phyloP scores from a whole-genome alignment of 2,888 invertebrate species.

The Adelognathus sp. region DNA sequence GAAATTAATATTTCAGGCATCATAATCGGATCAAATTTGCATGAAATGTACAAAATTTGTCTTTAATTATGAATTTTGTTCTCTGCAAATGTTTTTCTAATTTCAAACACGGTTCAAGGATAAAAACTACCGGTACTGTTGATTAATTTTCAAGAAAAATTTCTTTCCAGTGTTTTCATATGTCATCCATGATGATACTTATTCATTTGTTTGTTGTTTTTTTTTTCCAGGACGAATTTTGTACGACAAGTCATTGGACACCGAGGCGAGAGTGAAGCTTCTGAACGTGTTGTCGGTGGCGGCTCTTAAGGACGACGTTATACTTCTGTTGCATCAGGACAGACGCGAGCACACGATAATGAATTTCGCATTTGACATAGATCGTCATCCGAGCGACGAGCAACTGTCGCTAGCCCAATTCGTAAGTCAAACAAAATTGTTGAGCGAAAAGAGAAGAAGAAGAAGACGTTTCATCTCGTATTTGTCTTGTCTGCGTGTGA shows the following conservation, averaged over 20 bases:
- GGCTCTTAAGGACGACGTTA: constrained; percentile 94
- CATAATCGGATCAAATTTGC: too few relatives aligned
- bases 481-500: background rate
- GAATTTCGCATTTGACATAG: constrained; percentile 92
- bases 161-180: too few relatives aligned
- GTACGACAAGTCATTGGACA: constrained; percentile 84
- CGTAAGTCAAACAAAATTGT: constrained; percentile 83
- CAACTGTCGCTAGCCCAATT: constrained; percentile 91
- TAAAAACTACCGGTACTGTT: too few relatives aligned
- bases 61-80: too few relatives aligned
- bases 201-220: constrained; percentile 2
- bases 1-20: too few relatives aligned
- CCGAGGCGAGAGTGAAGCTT: constrained; percentile 85
- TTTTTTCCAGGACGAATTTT: constrained; percentile 83
- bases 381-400: constrained; percentile 88
- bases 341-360: constrained; percentile 93
- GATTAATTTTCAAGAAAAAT: background rate
- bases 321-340: constrained; percentile 94
- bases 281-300: constrained; percentile 89
- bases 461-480: background rate
- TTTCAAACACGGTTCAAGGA: too few relatives aligned
- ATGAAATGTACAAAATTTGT: too few relatives aligned
- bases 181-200: too few relatives aligned
- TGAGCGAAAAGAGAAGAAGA: too few relatives aligned
- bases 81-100: too few relatives aligned